These are phyloP conservation scores for Chloroceryle inda DNA, from an alignment of 2,797 vertebrate species.

Conservation along the genomic window DNA sequence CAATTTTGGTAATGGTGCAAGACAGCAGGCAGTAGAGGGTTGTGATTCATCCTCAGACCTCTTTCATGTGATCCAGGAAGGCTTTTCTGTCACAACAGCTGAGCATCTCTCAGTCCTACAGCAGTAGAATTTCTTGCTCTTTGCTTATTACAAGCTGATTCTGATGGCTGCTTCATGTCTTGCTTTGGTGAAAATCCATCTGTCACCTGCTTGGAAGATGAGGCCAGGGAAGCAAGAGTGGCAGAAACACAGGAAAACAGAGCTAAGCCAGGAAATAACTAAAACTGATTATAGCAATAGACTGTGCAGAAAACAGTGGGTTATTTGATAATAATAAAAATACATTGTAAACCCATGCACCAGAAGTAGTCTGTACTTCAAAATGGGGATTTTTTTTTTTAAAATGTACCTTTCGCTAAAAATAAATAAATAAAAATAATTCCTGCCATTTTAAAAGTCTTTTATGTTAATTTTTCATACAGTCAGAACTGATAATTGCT, in stretches of 20 bases:
- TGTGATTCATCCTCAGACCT: background rate
- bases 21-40: background rate
- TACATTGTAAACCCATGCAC: background rate
- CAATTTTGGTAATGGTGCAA: background rate
- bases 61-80: background rate
- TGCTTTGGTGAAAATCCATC: conserved; percentile 56
- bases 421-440: background rate
- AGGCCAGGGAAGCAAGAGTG: background rate
- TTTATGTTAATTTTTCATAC: background rate
- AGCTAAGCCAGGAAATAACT: background rate
- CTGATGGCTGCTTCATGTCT: conserved; percentile 31
- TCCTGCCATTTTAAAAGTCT: background rate
- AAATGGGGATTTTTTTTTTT: background rate
- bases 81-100: background rate
- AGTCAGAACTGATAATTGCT: background rate
- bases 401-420: background rate
- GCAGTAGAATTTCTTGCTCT: conserved; percentile 11
- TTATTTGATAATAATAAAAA: background rate
- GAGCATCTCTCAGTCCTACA: background rate
- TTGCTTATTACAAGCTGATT: conserved; percentile 43
- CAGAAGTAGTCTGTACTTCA: background rate
- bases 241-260: conserved; percentile 4
- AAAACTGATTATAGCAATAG: background rate
- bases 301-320: background rate
- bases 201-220: background rate